Base-by-base conservation (phyloP, 2,113 vertebrate species). In the Plectropomus leopardus region DNA sequence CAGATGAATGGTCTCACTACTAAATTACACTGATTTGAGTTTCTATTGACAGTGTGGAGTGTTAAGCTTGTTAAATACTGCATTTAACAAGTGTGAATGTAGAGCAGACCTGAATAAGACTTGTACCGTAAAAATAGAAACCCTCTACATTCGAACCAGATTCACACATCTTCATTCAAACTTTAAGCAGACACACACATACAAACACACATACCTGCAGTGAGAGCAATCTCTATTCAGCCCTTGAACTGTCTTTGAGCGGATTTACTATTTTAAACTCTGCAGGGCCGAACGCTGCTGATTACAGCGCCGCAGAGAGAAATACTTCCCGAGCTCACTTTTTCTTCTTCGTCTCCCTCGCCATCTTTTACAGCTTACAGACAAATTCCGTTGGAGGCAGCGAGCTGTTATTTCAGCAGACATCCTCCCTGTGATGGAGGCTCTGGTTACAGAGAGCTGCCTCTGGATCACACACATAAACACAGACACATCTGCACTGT, bases 201-300 rank as follows among this genome's bases (percentile, higher is more conserved):
- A 73, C 26, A 54, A 23, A 77, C 72, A 78, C 54, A 75, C 26
- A 34, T 4, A 84, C 71, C 72, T 77, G 58, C 67, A 67, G 60
- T 30, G 47, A 82, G 76, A 78, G 36, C 15, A 45, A 64, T 86
- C 69, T 78, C 74, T 78, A 32, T 76, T 78, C 50, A 86, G 83
- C 50, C 84, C 87, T 90, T 91, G 82, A 92, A 88, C 80, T 89
- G 87, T 80, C 75, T 89, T 90, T 87, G 77, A 88, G 82, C 44
- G 44, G 86, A 86, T 92, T 92, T 90, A 85, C 90, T 91, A 89
- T 91, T 90, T 88, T 90, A 89, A 91, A 89, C 79, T 86, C 61
- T 9, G 23, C 64, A 78, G 68, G 64, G 72, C 55, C 68, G 23
- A 73, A 54, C 21, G 24, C 64, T 76, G 80, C 78, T 89, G 84